Conservation (phyloP, 2,797 vertebrate species). For the Melanitta fusca region DNA sequence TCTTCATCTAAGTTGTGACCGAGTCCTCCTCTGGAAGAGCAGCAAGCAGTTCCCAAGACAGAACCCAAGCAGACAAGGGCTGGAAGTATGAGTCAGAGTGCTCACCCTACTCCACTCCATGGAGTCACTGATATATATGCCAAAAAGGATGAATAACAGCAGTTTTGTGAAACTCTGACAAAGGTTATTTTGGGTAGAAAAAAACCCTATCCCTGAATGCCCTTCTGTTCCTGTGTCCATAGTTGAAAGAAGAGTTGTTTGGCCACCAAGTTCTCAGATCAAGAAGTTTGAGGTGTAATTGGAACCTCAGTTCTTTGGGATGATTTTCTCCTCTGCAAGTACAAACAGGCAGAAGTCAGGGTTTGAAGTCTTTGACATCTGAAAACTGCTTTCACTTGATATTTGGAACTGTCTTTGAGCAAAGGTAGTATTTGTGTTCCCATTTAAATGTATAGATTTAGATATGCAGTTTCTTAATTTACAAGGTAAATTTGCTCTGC, state of each 20-base stretch:
- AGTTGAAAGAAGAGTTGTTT: not conserved
- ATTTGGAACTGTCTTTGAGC: slow-evolving; percentile 10
- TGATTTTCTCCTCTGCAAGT: not conserved
- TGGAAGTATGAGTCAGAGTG: not conserved
- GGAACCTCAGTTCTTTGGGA: not conserved
- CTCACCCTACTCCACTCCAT: not conserved
- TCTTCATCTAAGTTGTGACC: not conserved
- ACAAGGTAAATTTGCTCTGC: not conserved
- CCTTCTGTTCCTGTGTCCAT: not conserved
- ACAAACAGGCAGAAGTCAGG: not conserved
- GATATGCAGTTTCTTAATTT: not conserved
- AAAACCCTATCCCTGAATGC: not conserved
- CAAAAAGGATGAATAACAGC: not conserved
- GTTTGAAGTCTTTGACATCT: not conserved
- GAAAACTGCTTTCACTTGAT: not conserved
- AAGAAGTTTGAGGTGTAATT: not conserved
- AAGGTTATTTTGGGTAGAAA: not conserved
- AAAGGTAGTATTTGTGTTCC: not conserved
- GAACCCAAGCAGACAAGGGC: not conserved
- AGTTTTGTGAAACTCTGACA: not conserved
- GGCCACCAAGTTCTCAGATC: not conserved
- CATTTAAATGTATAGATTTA: not conserved
- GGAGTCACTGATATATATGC: not conserved
- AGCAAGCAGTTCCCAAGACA: not conserved
- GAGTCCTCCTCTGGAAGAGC: not conserved